Conservation (phyloP, 92 coral and sea anemone genomes). For the Porites cylindrica region DNA sequence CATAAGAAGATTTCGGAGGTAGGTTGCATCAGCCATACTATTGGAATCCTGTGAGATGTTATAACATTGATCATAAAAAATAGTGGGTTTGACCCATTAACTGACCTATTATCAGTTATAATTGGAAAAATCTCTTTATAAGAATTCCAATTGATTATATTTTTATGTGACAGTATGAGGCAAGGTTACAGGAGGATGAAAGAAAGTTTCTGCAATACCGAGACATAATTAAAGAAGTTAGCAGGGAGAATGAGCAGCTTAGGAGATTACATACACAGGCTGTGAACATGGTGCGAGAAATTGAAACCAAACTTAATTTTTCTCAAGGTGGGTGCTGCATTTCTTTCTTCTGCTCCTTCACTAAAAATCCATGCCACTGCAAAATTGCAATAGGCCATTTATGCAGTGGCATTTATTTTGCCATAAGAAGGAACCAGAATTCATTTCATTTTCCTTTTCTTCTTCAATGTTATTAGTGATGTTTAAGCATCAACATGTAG, state of each 20-base stretch:
- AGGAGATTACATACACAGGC: conserved; percentile 72
- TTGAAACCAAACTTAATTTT: conserved; percentile 72
- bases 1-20: conserved; percentile 87
- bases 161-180: conserved; percentile 32
- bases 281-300: conserved; percentile 67
- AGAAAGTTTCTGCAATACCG: neutral
- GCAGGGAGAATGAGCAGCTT: conserved; percentile 58
- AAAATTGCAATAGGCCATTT: too few species aligned
- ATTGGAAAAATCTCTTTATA: too few species aligned
- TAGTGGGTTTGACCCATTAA: too few species aligned
- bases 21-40: neutral
- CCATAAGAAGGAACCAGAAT: too few species aligned
- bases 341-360: neutral
- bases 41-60: too few species aligned
- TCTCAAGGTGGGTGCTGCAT: conserved; percentile 66
- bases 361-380: too few species aligned
- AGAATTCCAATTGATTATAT: neutral
- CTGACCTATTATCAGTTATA: too few species aligned
- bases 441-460: too few species aligned
- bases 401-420: too few species aligned
- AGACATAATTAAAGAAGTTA: conserved; percentile 47
- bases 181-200: conserved; percentile 13
- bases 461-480: too few species aligned
- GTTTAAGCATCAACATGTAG: too few species aligned
- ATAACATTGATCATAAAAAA: too few species aligned